Conservation (phyloP, 23 tunicate species). For the Styela plicata region DNA sequence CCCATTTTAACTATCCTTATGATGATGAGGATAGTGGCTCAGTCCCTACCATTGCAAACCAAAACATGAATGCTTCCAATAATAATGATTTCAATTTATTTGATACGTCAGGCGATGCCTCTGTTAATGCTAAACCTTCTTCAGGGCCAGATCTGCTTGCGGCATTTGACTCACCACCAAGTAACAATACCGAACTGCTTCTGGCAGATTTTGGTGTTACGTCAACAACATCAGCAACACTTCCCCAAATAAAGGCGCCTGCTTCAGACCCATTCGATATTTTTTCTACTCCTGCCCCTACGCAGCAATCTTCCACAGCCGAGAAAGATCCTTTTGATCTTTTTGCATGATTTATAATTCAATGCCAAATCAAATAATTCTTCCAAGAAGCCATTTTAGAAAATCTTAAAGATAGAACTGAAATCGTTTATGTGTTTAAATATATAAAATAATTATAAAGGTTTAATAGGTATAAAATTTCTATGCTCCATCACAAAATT, state of each 20-base stretch:
- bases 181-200: slow-evolving; percentile 8
- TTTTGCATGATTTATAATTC: not conserved
- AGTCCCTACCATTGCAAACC: not conserved
- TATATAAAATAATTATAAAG: too few species aligned
- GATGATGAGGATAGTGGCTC: not conserved
- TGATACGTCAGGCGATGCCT: slow-evolving; percentile 1
- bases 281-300: not conserved
- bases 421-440: too few species aligned
- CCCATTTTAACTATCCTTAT: slow-evolving; percentile 13
- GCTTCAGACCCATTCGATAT: slow-evolving; percentile 8
- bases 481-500: too few species aligned
- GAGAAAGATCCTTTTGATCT: slow-evolving; percentile 20
- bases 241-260: not conserved
- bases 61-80: not conserved
- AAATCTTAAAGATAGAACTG: too few species aligned
- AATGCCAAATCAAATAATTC: not conserved
- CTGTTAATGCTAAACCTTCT: not conserved
- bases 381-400: not conserved
- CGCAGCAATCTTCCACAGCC: not conserved
- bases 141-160: not conserved
- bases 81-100: not conserved
- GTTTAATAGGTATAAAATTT: too few species aligned
- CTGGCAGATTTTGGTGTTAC: not conserved
- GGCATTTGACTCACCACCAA: not conserved
- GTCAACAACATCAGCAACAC: not conserved